A percentile compares a stretch with the other conserved stretches of the same genome.
Conservation (phyloP, 2,113 vertebrate species). For the Dipodomys stephensi region DNA sequence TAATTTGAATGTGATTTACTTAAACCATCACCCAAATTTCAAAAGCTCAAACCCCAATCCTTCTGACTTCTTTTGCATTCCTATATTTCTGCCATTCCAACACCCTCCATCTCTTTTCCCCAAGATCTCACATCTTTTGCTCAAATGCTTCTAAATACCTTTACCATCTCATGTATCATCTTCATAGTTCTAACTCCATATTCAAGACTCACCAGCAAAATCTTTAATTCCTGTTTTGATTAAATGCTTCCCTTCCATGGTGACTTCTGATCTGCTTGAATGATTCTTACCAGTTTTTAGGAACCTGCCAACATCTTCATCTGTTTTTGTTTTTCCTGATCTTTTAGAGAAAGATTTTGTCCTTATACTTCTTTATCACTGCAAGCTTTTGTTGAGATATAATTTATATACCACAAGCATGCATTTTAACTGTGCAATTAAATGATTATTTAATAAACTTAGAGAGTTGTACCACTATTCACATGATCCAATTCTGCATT, state of each 20-base stretch:
- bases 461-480: background rate
- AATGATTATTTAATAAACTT: constrained; percentile 33
- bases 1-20: background rate
- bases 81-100: background rate
- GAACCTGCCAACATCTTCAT: background rate
- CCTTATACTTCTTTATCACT: background rate
- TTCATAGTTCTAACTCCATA: background rate
- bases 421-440: background rate
- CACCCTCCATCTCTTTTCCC: rapidly evolving
- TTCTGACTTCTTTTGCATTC: background rate
- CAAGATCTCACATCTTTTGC: background rate
- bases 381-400: background rate
- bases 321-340: background rate
- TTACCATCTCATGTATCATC: background rate
- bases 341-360: background rate
- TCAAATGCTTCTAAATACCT: background rate
- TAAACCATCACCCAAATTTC: background rate
- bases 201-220: background rate
- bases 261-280: background rate
- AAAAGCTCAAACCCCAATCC: background rate
- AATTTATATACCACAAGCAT: background rate
- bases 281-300: background rate
- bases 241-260: background rate
- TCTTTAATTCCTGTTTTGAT: background rate
- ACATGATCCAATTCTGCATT: background rate